phyloP scores from a whole-genome alignment of 2,888 invertebrate species.

The Acleris laterana region DNA sequence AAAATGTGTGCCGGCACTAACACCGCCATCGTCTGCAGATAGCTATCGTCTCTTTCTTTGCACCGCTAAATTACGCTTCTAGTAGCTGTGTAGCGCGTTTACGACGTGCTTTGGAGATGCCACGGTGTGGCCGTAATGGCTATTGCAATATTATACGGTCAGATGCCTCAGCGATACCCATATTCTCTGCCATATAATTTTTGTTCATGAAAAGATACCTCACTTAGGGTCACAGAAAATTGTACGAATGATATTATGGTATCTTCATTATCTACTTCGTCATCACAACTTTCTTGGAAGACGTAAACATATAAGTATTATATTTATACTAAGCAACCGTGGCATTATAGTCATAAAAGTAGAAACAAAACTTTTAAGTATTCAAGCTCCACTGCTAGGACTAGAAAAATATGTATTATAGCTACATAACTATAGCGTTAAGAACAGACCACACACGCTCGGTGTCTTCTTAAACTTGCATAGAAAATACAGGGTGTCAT shows the following conservation, averaged over 20 bases:
- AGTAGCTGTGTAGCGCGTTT: conserved; percentile 81
- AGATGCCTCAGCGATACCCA: conserved; percentile 76
- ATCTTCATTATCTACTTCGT: conserved; percentile 66
- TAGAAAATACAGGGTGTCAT: no score
- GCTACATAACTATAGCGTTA: no score
- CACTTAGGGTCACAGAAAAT: conserved; percentile 76
- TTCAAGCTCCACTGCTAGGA: no score
- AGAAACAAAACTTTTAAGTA: background rate
- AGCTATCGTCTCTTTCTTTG: conserved; percentile 77
- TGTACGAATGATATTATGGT: conserved; percentile 57
- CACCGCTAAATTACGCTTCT: conserved; percentile 83
- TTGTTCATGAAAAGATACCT: conserved; percentile 68
- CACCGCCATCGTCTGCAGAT: conserved; percentile 76
- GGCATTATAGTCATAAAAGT: background rate
- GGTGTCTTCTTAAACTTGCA: no score
- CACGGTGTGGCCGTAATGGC: conserved; percentile 78
- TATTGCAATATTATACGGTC: conserved; percentile 80
- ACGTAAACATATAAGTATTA: conserved; percentile 47
- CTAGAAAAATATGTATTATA: no score
- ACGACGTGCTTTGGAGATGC: conserved; percentile 81
- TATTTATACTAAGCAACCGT: background rate
- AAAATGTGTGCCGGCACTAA: conserved; percentile 70
- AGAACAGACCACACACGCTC: no score
- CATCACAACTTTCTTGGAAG: conserved; percentile 73
- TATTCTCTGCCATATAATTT: conserved; percentile 76